Conservation (phyloP, 2,888 invertebrate species). For the Andrena camellia region DNA sequence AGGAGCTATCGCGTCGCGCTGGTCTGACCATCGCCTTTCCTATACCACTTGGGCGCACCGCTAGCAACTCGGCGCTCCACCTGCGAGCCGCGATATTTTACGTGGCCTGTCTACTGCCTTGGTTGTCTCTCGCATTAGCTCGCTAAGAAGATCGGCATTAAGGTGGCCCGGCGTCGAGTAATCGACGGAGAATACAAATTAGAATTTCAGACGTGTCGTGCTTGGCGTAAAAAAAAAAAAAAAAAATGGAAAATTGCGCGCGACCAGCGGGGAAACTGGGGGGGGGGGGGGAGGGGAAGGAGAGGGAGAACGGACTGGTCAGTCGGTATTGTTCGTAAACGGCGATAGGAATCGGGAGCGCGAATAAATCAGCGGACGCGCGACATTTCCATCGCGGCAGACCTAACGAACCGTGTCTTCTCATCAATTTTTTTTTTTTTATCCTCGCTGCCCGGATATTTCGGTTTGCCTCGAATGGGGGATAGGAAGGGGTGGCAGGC, state of each 20-base stretch:
- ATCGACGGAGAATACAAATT: too few species aligned
- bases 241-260: too few species aligned
- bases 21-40: conserved; percentile 27
- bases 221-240: too few species aligned
- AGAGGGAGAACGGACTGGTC: background rate
- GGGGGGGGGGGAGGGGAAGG: background rate
- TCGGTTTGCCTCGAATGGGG: background rate
- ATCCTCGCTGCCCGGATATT: background rate
- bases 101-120: too few species aligned
- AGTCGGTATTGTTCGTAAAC: conserved; percentile 14
- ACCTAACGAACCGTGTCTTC: conserved; percentile 18
- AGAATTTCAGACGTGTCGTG: too few species aligned
- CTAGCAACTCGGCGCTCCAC: background rate
- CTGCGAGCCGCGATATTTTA: background rate
- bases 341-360: conserved; percentile 11
- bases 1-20: conserved; percentile 38
- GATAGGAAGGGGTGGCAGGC: too few species aligned
- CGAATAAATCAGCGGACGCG: conserved; percentile 38
- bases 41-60: background rate
- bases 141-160: too few species aligned
- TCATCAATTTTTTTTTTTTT: conserved; percentile 30
- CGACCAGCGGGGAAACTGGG: background rate
- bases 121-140: too few species aligned
- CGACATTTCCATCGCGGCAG: conserved; percentile 38
- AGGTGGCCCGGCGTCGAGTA: too few species aligned